A percentile compares a stretch with the other conserved stretches of the same genome.
These are phyloP conservation scores for Yponomeuta plumbellus DNA, from an alignment of 2,888 invertebrate species.

Conservation along the genomic window DNA sequence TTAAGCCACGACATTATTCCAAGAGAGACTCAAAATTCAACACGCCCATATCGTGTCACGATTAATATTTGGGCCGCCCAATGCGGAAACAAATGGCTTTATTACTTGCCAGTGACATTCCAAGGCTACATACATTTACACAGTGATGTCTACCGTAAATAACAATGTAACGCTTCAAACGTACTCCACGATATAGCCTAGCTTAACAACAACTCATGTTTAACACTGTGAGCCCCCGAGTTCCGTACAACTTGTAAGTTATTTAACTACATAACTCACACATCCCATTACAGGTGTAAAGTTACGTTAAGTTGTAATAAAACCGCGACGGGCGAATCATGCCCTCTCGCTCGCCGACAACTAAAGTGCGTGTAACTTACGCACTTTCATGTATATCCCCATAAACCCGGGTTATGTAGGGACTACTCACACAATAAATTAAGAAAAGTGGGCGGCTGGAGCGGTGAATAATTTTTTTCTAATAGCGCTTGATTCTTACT, in stretches of 20 bases:
- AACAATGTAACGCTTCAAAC: constrained; percentile 14
- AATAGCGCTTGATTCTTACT: constrained; percentile 2
- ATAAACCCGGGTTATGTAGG: constrained; percentile 18
- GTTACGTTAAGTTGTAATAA: constrained; percentile 29
- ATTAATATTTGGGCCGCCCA: background rate
- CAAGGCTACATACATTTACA: background rate
- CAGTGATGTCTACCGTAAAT: constrained; percentile 44
- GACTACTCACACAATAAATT: constrained; percentile 13
- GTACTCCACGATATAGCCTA: constrained; percentile 13
- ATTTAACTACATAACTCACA: constrained; percentile 17
- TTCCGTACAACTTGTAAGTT: constrained; percentile 19
- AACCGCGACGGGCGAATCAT: constrained; percentile 24
- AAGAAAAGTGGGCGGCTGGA: constrained; percentile 13
- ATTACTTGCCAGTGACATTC: constrained; percentile 1
- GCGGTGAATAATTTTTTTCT: constrained; percentile 6
- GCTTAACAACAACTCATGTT: constrained; percentile 23
- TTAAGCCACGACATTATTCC: constrained; percentile 16
- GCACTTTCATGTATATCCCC: constrained; percentile 17
- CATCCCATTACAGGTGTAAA: constrained; percentile 27
- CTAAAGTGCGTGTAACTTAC: constrained; percentile 20
- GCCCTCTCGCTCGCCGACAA: constrained; percentile 16
- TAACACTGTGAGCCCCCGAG: constrained; percentile 24
- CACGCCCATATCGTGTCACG: background rate
- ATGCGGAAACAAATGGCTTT: background rate
- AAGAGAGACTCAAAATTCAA: background rate